These are phyloP conservation scores for Belgica antarctica DNA, from an alignment of 2,888 invertebrate species.

Conservation along the genomic window DNA sequence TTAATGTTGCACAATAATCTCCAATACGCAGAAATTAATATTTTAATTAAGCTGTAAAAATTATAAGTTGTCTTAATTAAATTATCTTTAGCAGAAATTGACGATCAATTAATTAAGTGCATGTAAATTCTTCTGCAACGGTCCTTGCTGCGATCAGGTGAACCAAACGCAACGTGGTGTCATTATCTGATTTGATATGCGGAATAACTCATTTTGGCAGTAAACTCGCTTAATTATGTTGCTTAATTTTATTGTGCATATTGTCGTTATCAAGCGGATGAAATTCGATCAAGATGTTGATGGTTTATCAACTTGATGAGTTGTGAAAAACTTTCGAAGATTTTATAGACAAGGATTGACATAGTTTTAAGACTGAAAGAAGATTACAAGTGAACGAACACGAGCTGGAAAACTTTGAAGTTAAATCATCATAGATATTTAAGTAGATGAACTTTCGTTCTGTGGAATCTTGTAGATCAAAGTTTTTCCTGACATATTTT, in stretches of 20 bases:
- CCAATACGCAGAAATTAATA: slow-evolving; percentile 22
- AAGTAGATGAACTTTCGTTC: too few relatives aligned
- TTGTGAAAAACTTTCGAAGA: neutral
- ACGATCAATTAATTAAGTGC: slow-evolving; percentile 37
- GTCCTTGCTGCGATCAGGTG: neutral
- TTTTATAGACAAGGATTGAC: neutral
- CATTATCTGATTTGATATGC: neutral
- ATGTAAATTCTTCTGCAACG: neutral
- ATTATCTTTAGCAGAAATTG: slow-evolving; percentile 39
- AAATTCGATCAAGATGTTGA: too few relatives aligned
- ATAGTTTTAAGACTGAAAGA: too few relatives aligned
- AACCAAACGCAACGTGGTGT: neutral
- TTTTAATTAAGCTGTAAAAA: slow-evolving; percentile 43
- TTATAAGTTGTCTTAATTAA: slow-evolving; percentile 43
- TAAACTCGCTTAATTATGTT: neutral
- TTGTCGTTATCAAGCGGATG: too few relatives aligned
- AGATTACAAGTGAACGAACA: too few relatives aligned
- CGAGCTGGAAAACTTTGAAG: too few relatives aligned
- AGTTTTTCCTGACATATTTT: too few relatives aligned
- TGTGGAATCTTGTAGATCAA: too few relatives aligned
- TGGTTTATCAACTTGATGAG: neutral
- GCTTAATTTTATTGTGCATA: too few relatives aligned
- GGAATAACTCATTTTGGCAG: neutral
- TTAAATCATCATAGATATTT: too few relatives aligned
- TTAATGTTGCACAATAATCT: neutral